Percentiles rank a stretch among this genome's conserved stretches.
Conservation (phyloP, 2,797 vertebrate species). For the Propithecus perrieri region DNA sequence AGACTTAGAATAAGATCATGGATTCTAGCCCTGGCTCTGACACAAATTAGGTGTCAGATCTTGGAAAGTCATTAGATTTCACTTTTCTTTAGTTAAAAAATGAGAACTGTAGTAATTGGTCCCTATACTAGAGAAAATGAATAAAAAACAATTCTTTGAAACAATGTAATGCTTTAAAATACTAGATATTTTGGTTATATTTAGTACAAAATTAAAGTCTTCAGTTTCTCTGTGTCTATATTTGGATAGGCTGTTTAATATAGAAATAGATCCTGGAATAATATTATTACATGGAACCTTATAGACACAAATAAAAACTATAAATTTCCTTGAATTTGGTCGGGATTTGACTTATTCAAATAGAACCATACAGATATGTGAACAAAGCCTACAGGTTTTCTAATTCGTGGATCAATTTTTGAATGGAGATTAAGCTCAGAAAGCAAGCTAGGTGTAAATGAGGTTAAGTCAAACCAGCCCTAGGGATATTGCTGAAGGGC, state of each 20-base stretch:
- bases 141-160: background rate
- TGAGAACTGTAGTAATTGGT: background rate
- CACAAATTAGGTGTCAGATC: background rate
- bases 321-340: background rate
- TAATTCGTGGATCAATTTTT: background rate
- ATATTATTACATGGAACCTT: background rate
- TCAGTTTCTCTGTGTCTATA: background rate
- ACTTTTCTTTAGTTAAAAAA: background rate
- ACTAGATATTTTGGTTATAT: background rate
- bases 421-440: background rate
- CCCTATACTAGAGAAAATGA: background rate
- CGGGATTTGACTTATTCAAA: background rate
- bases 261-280: background rate
- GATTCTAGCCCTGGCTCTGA: background rate
- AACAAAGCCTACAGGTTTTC: background rate
- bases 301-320: background rate
- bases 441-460: background rate
- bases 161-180: background rate
- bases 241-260: background rate
- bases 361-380: background rate
- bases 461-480: background rate
- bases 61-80: background rate
- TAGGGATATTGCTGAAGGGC: background rate
- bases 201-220: background rate
- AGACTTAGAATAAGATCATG: background rate